phyloP scores from a whole-genome alignment of 2,113 vertebrate genomes.

The Eidolon helvum region DNA sequence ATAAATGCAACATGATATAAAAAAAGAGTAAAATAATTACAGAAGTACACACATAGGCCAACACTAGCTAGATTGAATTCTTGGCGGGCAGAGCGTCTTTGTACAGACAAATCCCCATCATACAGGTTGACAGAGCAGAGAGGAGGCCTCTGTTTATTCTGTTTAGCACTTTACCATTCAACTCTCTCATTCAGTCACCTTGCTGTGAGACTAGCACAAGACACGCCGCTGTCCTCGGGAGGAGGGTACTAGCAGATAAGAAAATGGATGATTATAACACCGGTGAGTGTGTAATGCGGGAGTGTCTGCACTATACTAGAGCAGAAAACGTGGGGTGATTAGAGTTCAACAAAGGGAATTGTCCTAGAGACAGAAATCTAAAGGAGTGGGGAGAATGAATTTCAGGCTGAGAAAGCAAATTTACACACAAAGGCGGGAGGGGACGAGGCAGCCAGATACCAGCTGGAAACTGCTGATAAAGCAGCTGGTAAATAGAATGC shows the following conservation, averaged over 20 bases:
- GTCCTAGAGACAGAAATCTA: neutral
- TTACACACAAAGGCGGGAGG: neutral
- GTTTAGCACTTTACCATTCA: too few relatives aligned
- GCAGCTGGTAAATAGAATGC: too few relatives aligned
- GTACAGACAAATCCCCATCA: neutral
- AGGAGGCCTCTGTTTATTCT: neutral
- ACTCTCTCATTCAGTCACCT: neutral
- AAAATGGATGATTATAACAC: too few relatives aligned
- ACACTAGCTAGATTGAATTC: neutral
- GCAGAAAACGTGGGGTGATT: neutral
- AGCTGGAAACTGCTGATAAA: neutral
- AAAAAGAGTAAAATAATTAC: neutral
- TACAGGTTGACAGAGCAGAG: accelerated
- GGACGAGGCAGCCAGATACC: accelerated
- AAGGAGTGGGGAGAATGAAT: too few relatives aligned
- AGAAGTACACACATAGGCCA: accelerated
- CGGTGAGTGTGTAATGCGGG: too few relatives aligned
- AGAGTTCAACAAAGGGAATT: neutral
- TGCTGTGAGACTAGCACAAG: neutral
- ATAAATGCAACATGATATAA: neutral
- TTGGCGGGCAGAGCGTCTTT: neutral
- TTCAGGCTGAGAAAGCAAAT: neutral
- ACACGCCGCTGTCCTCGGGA: neutral
- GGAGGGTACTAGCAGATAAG: neutral
- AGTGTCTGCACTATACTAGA: neutral